Conservation (phyloP, 2,888 invertebrate genomes). For the Actias luna region DNA sequence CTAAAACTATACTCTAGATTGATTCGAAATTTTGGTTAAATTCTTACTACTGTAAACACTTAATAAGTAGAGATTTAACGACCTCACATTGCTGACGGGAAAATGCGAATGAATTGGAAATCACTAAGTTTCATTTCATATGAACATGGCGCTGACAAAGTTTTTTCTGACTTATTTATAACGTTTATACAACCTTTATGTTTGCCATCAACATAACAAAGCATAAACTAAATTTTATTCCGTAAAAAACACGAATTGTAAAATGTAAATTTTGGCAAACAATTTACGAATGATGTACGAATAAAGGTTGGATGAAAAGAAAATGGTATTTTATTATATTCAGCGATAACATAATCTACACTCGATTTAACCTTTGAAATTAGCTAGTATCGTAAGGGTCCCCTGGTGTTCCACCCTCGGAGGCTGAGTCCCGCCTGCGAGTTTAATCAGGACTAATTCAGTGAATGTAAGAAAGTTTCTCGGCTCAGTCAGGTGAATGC, state of each 20-base stretch:
- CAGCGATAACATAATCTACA: neutral
- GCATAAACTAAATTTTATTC: neutral
- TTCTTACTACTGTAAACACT: too few species aligned
- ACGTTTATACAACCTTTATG: neutral
- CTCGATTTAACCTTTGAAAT: conserved; percentile 5
- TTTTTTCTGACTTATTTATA: neutral
- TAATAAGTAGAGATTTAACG: too few species aligned
- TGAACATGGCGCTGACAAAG: too few species aligned
- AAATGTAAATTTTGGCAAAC: neutral
- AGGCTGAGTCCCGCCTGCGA: conserved; percentile 19
- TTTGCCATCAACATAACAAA: neutral
- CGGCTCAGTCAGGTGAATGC: conserved; percentile 25
- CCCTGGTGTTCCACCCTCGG: conserved; percentile 1
- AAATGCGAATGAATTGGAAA: too few species aligned
- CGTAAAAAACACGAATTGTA: too few species aligned
- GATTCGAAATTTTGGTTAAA: too few species aligned
- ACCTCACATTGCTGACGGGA: too few species aligned
- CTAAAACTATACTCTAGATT: too few species aligned
- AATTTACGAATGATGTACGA: neutral
- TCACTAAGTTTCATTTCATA: too few species aligned
- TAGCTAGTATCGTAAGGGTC: conserved; percentile 10
- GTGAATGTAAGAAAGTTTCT: conserved; percentile 29
- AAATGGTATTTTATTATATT: neutral
- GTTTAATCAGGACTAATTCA: conserved; percentile 34
- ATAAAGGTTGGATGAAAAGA: neutral